A percentile compares a stretch with the other conserved stretches of the same genome.
These are phyloP conservation scores for Tetragnatha montana DNA, from an alignment of 2,888 invertebrate genomes.

Conservation along the genomic window DNA sequence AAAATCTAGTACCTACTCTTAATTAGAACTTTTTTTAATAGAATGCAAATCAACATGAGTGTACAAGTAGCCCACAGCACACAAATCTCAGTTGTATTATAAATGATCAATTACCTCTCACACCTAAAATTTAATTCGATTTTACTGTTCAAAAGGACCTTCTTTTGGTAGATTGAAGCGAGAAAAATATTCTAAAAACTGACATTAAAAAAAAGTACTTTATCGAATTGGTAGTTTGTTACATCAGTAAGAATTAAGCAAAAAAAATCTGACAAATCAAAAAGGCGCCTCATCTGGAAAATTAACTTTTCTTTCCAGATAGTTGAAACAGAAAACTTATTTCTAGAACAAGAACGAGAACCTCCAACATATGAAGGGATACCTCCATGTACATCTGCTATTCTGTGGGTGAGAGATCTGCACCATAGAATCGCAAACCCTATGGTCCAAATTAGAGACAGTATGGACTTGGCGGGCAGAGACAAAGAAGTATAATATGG, in stretches of 20 bases:
- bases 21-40: no score
- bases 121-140: background rate
- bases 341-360: constrained; percentile 75
- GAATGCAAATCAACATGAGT: no score
- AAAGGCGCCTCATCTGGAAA: background rate
- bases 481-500: constrained; percentile 37
- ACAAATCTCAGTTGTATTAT: no score
- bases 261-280: background rate
- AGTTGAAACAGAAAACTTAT: constrained; percentile 72
- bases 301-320: constrained; percentile 44
- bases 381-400: constrained; percentile 88
- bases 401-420: constrained; percentile 89
- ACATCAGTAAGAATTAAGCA: background rate
- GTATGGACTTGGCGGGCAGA: background rate
- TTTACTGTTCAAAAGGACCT: no score
- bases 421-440: constrained; percentile 88
- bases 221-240: no score
- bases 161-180: no score
- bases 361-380: constrained; percentile 86
- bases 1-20: no score
- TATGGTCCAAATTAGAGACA: constrained; percentile 76
- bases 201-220: no score
- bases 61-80: no score
- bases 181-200: background rate
- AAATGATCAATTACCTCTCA: no score